Percentiles rank a stretch among this genome's conserved stretches.
Conservation (phyloP, 2,113 vertebrate genomes). For the Hipposideros armiger region DNA sequence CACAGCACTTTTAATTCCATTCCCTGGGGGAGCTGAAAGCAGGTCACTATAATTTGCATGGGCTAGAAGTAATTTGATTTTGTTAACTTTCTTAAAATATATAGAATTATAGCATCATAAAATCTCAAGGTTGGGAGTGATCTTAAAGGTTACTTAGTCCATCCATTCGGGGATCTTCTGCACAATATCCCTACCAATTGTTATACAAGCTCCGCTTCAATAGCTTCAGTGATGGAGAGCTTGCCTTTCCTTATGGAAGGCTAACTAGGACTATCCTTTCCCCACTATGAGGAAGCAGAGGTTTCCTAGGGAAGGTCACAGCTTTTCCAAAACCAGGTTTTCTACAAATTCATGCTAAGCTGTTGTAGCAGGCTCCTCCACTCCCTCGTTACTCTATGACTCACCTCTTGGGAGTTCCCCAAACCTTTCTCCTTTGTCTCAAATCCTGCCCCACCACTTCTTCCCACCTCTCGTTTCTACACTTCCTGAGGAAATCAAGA, state of each 20-base stretch:
- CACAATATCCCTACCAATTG: no score
- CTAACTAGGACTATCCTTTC: neutral
- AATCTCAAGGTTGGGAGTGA: constrained; percentile 47
- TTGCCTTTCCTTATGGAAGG: neutral
- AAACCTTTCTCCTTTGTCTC: neutral
- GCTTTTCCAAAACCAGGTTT: neutral
- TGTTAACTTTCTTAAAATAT: constrained; percentile 46
- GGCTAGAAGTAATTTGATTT: constrained; percentile 65
- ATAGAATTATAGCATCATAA: constrained; percentile 46
- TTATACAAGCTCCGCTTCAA: neutral
- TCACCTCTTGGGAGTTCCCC: neutral
- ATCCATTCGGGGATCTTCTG: neutral
- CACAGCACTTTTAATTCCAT: constrained; percentile 19
- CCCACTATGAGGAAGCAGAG: neutral
- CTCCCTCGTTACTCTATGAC: neutral
- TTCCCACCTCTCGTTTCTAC: neutral
- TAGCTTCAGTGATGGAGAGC: neutral
- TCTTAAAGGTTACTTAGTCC: constrained; percentile 32
- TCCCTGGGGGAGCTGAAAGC: constrained; percentile 46
- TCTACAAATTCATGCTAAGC: neutral
- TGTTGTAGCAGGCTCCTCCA: neutral
- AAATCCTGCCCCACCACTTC: neutral
- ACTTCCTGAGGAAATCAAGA: neutral
- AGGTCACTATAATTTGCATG: constrained; percentile 46
- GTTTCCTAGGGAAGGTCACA: neutral